Evolutionary conservation across 1,140 invertebrate species (phyloP), one percentile per base, ranked within the genome.

Genomic region (Cydia fagiglandana): DNA sequence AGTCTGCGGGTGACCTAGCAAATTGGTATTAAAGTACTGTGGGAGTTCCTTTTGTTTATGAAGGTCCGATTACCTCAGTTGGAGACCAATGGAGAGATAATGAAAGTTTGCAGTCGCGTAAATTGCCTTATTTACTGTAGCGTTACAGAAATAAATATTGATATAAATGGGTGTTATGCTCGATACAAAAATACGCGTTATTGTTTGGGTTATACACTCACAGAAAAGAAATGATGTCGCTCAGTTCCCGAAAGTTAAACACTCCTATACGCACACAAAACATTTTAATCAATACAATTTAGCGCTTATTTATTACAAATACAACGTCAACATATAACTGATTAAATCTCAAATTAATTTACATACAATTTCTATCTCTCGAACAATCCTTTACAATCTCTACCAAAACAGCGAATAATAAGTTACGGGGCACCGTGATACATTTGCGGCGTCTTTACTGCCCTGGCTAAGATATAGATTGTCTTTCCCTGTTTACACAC

Each of bases 21-120:
- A 70, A 70, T 70, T 70, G 66, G 34, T 70, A 70, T 70, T 70
- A 70, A 70, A 70, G 66, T 70, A 70, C 2, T 13, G 12, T 15
- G 34, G 30, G n/a, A 53, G 50, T 53, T n/a, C 64, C 64, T 28
- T 34, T 70, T 70, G 66, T 70, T 70, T 70, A 70, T 70, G 66
- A 70, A 53, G 50, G n/a, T 45, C 30, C 28, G 64, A 68, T 68
- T 28, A 70, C 15, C 66, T 17, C 66, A 4, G 66, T 17, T 17
- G 64, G 64, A 66, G 64, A 30, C 28, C 28, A 20, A 68, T 64
- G 64, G 15, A 41, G 15, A 41, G 34, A 70, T 38, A 70, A 70
- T 70, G 66, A 70, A 70, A 45, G 34, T 70, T 2, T 17, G 56
- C 56, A 17, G 53, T n/a, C n/a, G 53, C 2, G 13, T 0, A 47